Evolutionary conservation across 2,113 vertebrate genomes (phyloP).

Genomic region (Tragelaphus scriptus): DNA sequence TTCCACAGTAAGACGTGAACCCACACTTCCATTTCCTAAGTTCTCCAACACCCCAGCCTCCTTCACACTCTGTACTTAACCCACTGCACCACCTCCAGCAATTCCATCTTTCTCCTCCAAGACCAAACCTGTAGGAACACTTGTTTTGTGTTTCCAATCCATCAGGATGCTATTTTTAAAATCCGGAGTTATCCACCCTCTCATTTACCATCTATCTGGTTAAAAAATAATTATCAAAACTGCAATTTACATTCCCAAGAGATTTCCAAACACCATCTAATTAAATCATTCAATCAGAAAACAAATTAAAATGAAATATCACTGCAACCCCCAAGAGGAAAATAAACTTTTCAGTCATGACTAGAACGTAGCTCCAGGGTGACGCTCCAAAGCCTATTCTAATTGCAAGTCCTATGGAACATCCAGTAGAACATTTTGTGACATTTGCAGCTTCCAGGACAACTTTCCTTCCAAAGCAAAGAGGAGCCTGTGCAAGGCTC

Average conservation of each 20-base stretch:
- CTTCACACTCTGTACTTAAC: not conserved
- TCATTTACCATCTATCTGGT: conserved; percentile 51
- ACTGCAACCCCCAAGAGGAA: conserved; percentile 46
- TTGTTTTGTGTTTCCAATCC: not conserved
- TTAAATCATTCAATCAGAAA: conserved; percentile 81
- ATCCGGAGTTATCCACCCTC: not conserved
- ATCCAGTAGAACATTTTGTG: conserved; percentile 48
- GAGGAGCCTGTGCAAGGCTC: not conserved
- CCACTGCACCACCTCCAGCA: not conserved
- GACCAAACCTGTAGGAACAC: not conserved
- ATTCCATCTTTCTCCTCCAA: not conserved
- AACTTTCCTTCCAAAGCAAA: conserved; percentile 46
- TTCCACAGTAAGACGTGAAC: not conserved
- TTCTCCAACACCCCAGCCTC: not conserved
- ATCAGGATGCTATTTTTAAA: conserved; percentile 1
- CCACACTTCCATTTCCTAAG: not conserved
- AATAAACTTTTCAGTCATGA: conserved; percentile 59
- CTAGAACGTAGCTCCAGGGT: conserved; percentile 59
- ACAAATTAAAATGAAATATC: conserved; percentile 80
- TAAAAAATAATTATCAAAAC: conserved; percentile 54
- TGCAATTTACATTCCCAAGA: conserved; percentile 68
- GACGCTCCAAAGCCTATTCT: conserved; percentile 55
- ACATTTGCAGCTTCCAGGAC: conserved; percentile 58
- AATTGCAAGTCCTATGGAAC: conserved; percentile 65
- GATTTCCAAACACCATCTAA: conserved; percentile 72